Percentiles rank a stretch among this genome's conserved stretches.
Conservation (phyloP, 2,797 vertebrate genomes). For the Poecile montanus region DNA sequence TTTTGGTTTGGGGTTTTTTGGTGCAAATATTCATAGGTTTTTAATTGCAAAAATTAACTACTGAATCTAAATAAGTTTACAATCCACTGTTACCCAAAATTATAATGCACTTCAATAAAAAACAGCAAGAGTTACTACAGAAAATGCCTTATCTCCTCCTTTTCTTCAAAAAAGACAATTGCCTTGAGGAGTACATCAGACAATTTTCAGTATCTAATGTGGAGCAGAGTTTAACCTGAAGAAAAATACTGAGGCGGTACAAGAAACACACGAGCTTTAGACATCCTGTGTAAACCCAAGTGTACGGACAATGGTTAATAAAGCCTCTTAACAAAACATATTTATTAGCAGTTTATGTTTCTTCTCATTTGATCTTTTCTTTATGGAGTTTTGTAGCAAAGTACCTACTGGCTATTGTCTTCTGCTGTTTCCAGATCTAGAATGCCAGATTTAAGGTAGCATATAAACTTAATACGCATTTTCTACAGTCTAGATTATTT, state of each 20-base stretch:
- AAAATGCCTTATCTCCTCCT: neutral
- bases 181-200: neutral
- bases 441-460: neutral
- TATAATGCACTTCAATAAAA: neutral
- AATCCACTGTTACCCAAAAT: neutral
- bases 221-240: neutral
- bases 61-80: neutral
- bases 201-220: neutral
- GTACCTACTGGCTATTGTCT: neutral
- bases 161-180: neutral
- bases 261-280: neutral
- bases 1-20: neutral
- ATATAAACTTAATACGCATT: neutral
- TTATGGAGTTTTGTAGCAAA: neutral
- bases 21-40: neutral
- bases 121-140: neutral
- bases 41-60: neutral
- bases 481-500: neutral
- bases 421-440: neutral
- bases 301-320: neutral
- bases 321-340: neutral
- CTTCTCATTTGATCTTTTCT: neutral
- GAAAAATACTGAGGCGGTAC: neutral
- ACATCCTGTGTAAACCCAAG: neutral
- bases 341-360: neutral